These are phyloP conservation scores for Tyrannus savana DNA, from an alignment of 2,113 vertebrate genomes.

Conservation along the genomic window DNA sequence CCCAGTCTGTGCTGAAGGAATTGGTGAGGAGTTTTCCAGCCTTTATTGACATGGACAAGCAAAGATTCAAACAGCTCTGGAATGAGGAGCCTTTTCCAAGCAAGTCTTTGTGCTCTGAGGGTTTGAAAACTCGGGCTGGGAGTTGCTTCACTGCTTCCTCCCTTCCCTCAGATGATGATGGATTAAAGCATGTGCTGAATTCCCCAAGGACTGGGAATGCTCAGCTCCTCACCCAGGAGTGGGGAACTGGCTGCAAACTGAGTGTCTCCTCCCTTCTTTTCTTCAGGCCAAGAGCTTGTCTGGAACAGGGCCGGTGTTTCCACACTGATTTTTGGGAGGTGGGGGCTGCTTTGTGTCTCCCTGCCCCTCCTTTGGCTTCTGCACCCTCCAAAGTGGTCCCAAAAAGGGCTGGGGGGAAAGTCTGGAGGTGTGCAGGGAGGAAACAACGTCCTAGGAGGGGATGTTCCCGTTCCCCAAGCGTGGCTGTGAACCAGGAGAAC, in stretches of 20 bases:
- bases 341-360: background rate
- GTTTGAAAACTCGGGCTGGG: background rate
- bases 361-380: background rate
- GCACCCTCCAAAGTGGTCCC: background rate
- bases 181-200: background rate
- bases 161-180: background rate
- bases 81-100: background rate
- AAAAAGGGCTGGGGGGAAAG: background rate
- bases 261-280: background rate
- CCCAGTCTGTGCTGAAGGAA: background rate
- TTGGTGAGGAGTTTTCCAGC: background rate
- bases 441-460: background rate
- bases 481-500: background rate
- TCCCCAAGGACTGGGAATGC: background rate
- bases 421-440: constrained; percentile 6
- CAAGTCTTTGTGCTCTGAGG: background rate
- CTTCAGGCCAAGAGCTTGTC: background rate
- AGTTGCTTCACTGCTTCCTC: background rate
- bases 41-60: background rate
- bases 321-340: background rate
- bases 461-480: constrained; percentile 34
- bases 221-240: background rate
- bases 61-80: background rate
- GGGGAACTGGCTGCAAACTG: background rate
- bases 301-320: background rate